Base-by-base conservation (phyloP, 2,888 invertebrate species). In the Acleris sparsana region DNA sequence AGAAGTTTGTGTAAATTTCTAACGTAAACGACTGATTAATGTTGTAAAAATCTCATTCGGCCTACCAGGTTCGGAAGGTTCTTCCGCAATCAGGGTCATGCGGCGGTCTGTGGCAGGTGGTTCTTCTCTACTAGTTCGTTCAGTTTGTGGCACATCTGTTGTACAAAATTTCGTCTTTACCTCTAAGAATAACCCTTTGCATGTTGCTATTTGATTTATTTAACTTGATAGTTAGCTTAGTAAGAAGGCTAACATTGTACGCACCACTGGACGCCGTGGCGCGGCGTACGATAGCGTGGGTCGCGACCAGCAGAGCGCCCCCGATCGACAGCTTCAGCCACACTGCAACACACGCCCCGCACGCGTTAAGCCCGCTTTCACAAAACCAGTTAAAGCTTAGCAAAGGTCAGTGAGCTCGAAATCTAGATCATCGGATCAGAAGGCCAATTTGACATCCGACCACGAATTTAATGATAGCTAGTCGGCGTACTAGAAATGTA, bases 321-420 rank as follows among this genome's bases (percentile, higher is more conserved):
- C 97, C 97, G 90, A 97, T 95, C 89, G 95, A 95, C 93, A 97
- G 94, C 94, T 96, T 97, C 93, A 96, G 95, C 92, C 96, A 95
- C 95, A 97, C 97, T 97, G 96, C 87, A 96, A 96, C 94, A 95
- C 85, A 89, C 85, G 84, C 86, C 83, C 73, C 79, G 80, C 73
- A 72, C 75, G 76, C 74, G 80, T 79, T 78, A 68, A 63, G 48
- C 51, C 59, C 53, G 20, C 53, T 9, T 48, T 55, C 9, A 39
- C 62, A 33, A 18, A 61, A 9, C 55, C 22, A 20, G 55, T 20
- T 18, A 39, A 51, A 49, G 16, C 18, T 22, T 25, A 25, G 6
- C 18, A 17, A 22, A 51, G 48, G 48, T 48, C 44, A 16, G 44
- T 44, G 44, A 44, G 46, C 46, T 17, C 46, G 7, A 46, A n/a